Percentiles rank a stretch among this genome's conserved stretches.
Evolutionary conservation across 2,888 invertebrate species (phyloP).

Genomic region (Drosophila parthenogenetica): DNA sequence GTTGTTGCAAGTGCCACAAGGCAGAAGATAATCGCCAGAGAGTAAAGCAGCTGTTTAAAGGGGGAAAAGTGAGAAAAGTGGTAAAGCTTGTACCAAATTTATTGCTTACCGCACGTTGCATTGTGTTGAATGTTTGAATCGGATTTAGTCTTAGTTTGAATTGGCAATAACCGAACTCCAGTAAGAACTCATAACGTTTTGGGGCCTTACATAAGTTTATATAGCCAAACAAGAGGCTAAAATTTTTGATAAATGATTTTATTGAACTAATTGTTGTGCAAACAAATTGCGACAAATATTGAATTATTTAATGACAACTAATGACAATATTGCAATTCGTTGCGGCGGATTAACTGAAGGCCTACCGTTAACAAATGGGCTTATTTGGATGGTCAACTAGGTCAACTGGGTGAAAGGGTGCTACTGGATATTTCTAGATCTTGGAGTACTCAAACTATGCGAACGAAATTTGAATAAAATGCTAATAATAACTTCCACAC

Average conservation of each 20-base stretch:
- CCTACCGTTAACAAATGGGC: conserved; percentile 42
- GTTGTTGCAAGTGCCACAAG: conserved; percentile 31
- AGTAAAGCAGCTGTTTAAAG: conserved; percentile 54
- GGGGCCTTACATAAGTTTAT: conserved; percentile 54
- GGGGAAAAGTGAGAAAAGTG: neutral
- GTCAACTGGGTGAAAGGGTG: conserved; percentile 7
- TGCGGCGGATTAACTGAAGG: conserved; percentile 61
- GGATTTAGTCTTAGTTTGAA: conserved; percentile 78
- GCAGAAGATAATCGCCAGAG: conserved; percentile 54
- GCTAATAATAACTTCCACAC: too few relatives aligned
- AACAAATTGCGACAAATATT: conserved; percentile 20
- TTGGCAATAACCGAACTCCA: conserved; percentile 67
- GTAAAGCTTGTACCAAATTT: neutral
- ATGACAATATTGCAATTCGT: conserved; percentile 46
- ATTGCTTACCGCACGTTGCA: conserved; percentile 59
- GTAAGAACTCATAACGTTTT: conserved; percentile 71
- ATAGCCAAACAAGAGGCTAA: conserved; percentile 44
- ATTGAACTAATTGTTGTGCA: conserved; percentile 27
- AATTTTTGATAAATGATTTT: conserved; percentile 38
- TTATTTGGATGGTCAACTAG: conserved; percentile 13
- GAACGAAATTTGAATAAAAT: too few relatives aligned
- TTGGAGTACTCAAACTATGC: too few relatives aligned
- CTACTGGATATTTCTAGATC: conserved; percentile 1
- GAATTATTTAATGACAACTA: conserved; percentile 33
- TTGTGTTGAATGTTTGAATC: conserved; percentile 50